phyloP scores from a whole-genome alignment of 2,113 vertebrate genomes.

The Rhinogobius similis region DNA sequence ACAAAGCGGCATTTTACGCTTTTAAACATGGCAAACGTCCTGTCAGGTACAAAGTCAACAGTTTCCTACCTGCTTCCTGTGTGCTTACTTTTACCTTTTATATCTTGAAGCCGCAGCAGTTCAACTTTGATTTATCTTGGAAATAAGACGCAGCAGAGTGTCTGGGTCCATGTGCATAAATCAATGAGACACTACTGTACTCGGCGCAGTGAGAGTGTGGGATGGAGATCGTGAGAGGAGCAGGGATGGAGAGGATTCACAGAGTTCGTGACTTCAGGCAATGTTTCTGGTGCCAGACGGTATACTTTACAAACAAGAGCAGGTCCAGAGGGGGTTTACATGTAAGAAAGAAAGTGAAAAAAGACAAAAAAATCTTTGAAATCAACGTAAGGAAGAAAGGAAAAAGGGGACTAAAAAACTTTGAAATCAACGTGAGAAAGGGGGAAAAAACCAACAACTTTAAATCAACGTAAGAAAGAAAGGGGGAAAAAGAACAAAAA shows the following conservation, averaged over 20 bases:
- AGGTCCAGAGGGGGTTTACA: no score
- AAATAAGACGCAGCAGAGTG: background rate
- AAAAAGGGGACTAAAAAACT: no score
- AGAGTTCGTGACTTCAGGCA: slow-evolving; percentile 47
- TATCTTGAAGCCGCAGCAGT: no score
- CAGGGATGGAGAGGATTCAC: slow-evolving; percentile 34
- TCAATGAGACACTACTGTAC: background rate
- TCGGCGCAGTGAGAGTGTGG: background rate
- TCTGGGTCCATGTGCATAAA: background rate
- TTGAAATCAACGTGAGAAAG: no score
- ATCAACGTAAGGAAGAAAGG: no score
- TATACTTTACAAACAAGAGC: background rate
- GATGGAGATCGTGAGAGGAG: slow-evolving; percentile 16
- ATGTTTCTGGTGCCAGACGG: slow-evolving; percentile 13
- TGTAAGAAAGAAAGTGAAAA: no score
- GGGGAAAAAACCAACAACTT: no score
- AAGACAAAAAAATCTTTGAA: no score
- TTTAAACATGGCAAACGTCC: background rate
- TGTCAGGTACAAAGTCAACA: background rate
- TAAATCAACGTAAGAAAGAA: no score
- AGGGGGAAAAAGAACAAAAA: no score
- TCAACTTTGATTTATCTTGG: background rate
- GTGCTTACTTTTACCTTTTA: background rate
- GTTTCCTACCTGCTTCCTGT: background rate
- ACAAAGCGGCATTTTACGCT: background rate